Conservation (phyloP, 2,113 vertebrate genomes). For the Phoenicopterus ruber region DNA sequence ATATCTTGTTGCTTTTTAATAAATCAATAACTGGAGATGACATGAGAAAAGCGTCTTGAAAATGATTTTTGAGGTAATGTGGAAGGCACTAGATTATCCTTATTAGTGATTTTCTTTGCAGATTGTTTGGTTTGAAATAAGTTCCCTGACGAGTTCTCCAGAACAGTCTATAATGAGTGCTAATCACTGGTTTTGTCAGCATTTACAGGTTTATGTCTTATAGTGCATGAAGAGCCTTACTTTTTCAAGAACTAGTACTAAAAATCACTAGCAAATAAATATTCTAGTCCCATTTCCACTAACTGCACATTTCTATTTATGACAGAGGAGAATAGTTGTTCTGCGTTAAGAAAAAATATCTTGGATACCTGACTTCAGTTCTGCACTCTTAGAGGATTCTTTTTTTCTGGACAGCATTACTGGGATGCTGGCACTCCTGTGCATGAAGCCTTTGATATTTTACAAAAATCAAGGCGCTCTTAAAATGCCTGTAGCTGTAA, state of each 20-base stretch:
- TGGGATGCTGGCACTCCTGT: background rate
- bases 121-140: constrained; percentile 24
- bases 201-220: background rate
- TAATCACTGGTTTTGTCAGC: constrained; percentile 3
- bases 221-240: background rate
- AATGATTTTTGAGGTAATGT: constrained; percentile 2
- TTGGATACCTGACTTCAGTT: background rate
- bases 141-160: background rate
- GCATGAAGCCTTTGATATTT: fast-evolving
- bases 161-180: constrained; percentile 17
- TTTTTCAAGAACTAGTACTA: background rate
- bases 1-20: constrained; percentile 37
- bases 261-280: constrained; percentile 23
- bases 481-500: background rate
- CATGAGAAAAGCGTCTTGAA: background rate
- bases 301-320: constrained; percentile 9
- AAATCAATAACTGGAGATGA: constrained; percentile 34
- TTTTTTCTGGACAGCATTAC: fast-evolving
- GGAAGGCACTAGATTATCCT: constrained; percentile 17
- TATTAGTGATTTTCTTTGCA: constrained; percentile 45
- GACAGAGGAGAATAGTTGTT: constrained; percentile 2
- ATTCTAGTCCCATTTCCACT: constrained; percentile 9
- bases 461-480: background rate
- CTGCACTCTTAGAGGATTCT: background rate
- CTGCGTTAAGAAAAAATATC: background rate